phyloP scores from a whole-genome alignment of 2,797 vertebrate genomes.

The Amphiprion clarkii region DNA sequence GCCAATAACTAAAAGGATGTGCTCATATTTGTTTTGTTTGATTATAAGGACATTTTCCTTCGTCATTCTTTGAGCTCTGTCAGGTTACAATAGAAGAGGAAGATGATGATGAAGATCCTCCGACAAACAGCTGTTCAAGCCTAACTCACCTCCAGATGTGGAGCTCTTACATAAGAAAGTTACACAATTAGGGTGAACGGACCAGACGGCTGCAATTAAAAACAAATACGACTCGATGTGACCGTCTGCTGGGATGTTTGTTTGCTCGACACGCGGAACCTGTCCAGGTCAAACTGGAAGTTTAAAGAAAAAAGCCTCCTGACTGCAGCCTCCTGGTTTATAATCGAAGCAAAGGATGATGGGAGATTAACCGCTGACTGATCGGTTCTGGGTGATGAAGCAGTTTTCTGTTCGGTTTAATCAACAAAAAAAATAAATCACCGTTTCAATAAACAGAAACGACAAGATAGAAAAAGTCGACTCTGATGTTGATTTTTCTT shows the following conservation, averaged over 20 bases:
- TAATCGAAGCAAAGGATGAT: conserved; percentile 32
- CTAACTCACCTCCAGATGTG: conserved; percentile 5
- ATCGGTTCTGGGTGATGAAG: conserved; percentile 12
- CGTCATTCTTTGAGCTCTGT: too few relatives aligned
- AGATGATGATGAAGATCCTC: not conserved
- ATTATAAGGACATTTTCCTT: too few relatives aligned
- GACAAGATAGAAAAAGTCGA: too few relatives aligned
- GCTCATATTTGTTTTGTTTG: too few relatives aligned
- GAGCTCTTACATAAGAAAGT: not conserved
- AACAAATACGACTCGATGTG: not conserved
- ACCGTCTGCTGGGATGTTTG: not conserved
- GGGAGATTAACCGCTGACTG: not conserved
- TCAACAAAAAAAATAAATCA: too few relatives aligned
- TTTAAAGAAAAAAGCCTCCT: not conserved
- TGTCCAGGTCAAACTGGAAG: not conserved
- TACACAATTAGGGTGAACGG: conserved; percentile 25
- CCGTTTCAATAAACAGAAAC: too few relatives aligned
- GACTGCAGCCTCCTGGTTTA: not conserved
- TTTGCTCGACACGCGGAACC: not conserved
- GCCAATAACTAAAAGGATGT: too few relatives aligned
- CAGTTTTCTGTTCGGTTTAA: too few relatives aligned
- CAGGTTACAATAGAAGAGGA: not conserved
- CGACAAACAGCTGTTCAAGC: not conserved
- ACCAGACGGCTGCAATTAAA: conserved; percentile 10
- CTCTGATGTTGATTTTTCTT: too few relatives aligned